Percentiles rank a stretch among this genome's conserved stretches.
Conservation (phyloP, 2,797 vertebrate genomes). For the Enteromius trimaculatus region DNA sequence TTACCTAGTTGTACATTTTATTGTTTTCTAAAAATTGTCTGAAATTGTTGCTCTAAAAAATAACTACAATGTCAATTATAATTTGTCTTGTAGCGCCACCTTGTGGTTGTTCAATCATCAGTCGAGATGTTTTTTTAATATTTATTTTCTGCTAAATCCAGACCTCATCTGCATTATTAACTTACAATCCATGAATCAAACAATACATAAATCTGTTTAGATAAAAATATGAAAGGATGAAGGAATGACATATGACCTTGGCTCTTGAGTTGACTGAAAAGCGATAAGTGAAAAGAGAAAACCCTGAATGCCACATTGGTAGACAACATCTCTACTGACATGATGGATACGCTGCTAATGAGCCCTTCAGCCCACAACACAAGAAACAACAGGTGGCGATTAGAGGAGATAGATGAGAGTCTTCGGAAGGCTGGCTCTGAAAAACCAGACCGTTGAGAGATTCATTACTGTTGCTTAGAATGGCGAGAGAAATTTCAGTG, state of each 20-base stretch:
- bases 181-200: background rate
- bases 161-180: background rate
- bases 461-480: background rate
- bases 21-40: background rate
- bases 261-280: background rate
- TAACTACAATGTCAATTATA: background rate
- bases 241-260: background rate
- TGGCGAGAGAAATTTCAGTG: background rate
- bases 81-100: slow-evolving; percentile 64
- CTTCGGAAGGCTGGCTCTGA: background rate
- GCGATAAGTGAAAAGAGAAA: slow-evolving; percentile 2
- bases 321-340: slow-evolving; percentile 2
- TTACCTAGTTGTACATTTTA: background rate
- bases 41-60: background rate
- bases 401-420: slow-evolving; percentile 9
- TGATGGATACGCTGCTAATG: slow-evolving; percentile 39
- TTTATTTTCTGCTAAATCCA: background rate
- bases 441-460: background rate
- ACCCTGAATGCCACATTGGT: slow-evolving; percentile 3
- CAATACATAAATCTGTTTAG: background rate
- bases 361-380: slow-evolving; percentile 24
- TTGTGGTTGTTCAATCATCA: slow-evolving; percentile 63
- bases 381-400: slow-evolving; percentile 1
- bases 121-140: background rate
- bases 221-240: background rate